These are phyloP conservation scores for Leptogaster cylindrica DNA, from an alignment of 2,888 invertebrate genomes.

Conservation along the genomic window DNA sequence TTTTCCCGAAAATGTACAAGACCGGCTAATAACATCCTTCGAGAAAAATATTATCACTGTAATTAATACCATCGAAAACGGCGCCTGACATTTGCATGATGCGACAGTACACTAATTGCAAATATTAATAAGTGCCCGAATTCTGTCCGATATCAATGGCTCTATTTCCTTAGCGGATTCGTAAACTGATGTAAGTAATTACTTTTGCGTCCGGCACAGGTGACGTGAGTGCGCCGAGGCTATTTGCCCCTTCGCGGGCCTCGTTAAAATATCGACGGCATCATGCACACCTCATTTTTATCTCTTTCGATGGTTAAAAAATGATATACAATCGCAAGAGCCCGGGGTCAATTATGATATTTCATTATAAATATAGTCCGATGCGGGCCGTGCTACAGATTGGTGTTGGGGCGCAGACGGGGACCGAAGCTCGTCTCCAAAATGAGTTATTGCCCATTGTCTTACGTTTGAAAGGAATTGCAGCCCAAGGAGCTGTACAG, in stretches of 20 bases:
- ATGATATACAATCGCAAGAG: conserved; percentile 52
- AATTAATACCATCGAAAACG: too few relatives aligned
- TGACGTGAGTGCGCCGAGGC: background rate
- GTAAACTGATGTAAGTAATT: too few relatives aligned
- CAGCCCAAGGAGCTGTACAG: conserved; percentile 2
- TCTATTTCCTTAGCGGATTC: too few relatives aligned
- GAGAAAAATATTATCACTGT: too few relatives aligned
- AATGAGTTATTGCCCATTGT: conserved; percentile 47
- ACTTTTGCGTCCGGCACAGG: background rate
- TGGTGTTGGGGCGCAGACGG: conserved; percentile 41
- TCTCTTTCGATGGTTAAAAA: conserved; percentile 45
- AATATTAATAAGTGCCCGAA: too few relatives aligned
- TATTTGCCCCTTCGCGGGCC: conserved; percentile 12
- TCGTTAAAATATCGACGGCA: conserved; percentile 27
- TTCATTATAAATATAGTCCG: conserved; percentile 59
- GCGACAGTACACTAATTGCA: too few relatives aligned
- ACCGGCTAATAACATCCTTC: too few relatives aligned
- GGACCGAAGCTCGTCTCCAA: conserved; percentile 39
- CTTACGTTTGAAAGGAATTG: conserved; percentile 27
- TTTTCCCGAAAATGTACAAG: too few relatives aligned
- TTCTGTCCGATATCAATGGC: background rate
- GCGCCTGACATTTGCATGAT: too few relatives aligned
- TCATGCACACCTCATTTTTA: conserved; percentile 40
- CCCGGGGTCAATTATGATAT: conserved; percentile 62
- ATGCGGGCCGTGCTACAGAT: conserved; percentile 47